Percentiles rank a stretch among this genome's conserved stretches.
These are phyloP conservation scores for Eulacestoma nigropectus DNA, from an alignment of 2,113 vertebrate species.

Conservation along the genomic window DNA sequence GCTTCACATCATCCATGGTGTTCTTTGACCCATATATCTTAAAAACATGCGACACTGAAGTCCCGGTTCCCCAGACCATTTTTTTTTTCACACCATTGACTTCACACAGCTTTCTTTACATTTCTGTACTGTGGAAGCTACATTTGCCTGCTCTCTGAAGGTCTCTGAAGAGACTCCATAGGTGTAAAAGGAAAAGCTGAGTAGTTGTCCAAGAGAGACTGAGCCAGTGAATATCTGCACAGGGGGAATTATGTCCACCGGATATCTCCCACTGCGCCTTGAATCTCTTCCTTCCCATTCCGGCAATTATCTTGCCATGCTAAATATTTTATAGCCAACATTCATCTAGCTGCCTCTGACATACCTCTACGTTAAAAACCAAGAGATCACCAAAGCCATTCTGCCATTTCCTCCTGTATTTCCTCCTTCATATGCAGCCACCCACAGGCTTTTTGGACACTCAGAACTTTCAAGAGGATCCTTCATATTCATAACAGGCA, in stretches of 20 bases:
- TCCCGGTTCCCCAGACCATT: accelerated
- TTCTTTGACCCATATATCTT: accelerated
- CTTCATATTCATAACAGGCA: neutral
- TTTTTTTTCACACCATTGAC: too few relatives aligned
- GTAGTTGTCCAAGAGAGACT: neutral
- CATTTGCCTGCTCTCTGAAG: neutral
- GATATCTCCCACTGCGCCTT: accelerated
- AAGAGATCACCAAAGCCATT: neutral
- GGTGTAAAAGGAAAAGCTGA: accelerated
- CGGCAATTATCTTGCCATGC: too few relatives aligned
- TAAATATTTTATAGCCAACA: accelerated
- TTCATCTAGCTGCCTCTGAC: neutral
- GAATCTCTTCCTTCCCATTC: too few relatives aligned
- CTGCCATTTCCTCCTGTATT: neutral
- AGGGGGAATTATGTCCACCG: neutral
- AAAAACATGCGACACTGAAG: neutral
- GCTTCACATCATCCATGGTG: neutral
- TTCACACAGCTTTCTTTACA: neutral
- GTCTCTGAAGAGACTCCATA: accelerated
- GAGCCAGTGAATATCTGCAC: neutral
- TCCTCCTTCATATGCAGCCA: neutral
- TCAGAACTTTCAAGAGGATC: neutral
- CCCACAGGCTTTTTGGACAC: neutral
- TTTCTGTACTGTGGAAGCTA: neutral
- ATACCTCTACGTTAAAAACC: neutral